Percentiles rank a stretch among this genome's conserved stretches.
These are phyloP conservation scores for Palythoa grandiflora DNA, from an alignment of 92 coral and sea anemone genomes.

Conservation along the genomic window DNA sequence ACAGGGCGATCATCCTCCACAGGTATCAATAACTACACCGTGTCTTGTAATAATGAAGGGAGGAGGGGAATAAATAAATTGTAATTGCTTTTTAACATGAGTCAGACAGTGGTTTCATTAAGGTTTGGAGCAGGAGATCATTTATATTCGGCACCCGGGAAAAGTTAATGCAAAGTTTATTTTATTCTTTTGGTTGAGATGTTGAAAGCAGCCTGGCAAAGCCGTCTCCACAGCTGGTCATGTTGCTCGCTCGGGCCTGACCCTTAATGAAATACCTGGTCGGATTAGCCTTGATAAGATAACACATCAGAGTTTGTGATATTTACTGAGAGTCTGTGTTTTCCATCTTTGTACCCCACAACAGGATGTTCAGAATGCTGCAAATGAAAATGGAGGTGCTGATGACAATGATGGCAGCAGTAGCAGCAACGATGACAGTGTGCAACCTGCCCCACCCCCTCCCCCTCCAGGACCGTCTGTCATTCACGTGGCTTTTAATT, in stretches of 20 bases:
- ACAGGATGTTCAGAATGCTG: constrained; percentile 44
- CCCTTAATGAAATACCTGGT: too few relatives aligned
- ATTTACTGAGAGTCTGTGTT: not conserved
- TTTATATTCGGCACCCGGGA: too few relatives aligned
- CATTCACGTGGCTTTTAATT: constrained; percentile 79
- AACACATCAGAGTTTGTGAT: not conserved
- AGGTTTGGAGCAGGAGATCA: too few relatives aligned
- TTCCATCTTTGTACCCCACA: not conserved
- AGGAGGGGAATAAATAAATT: not conserved
- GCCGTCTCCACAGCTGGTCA: too few relatives aligned
- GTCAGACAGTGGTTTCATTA: too few relatives aligned
- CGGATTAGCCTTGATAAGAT: too few relatives aligned
- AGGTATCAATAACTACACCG: constrained; percentile 1
- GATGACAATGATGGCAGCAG: constrained; percentile 54
- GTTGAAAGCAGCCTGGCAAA: too few relatives aligned
- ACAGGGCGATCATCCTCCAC: not conserved
- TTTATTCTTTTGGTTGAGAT: too few relatives aligned
- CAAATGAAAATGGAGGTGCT: constrained; percentile 43
- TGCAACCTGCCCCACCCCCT: constrained; percentile 63
- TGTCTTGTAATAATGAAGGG: not conserved
- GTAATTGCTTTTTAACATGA: not conserved
- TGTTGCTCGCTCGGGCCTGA: too few relatives aligned
- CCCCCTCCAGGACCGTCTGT: constrained; percentile 87
- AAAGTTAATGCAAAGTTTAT: too few relatives aligned
- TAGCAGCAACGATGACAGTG: constrained; percentile 46